phyloP scores from a whole-genome alignment of 2,797 vertebrate genomes.

The Nyctalus aviator region DNA sequence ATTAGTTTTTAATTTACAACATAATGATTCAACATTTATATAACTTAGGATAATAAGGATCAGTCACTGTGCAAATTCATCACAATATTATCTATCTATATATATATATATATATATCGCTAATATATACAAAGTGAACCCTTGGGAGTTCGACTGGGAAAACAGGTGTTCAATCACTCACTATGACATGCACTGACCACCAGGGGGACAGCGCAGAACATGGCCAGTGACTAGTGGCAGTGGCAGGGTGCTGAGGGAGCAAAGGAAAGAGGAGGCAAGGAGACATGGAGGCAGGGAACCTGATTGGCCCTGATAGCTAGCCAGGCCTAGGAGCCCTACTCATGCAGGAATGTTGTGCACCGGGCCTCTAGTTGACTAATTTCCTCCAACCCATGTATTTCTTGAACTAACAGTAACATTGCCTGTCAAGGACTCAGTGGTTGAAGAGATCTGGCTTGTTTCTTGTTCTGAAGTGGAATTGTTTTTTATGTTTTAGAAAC shows the following conservation, averaged over 20 bases:
- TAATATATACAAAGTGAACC: too few relatives aligned
- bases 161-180: too few relatives aligned
- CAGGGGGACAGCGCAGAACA: too few relatives aligned
- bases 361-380: background rate
- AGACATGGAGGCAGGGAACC: too few relatives aligned
- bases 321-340: too few relatives aligned
- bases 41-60: background rate
- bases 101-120: background rate
- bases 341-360: too few relatives aligned
- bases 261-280: too few relatives aligned
- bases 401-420: background rate
- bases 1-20: background rate
- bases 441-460: background rate
- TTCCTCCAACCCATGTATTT: background rate
- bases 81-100: background rate
- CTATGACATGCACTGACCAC: too few relatives aligned
- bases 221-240: rapidly evolving
- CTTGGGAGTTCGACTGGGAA: too few relatives aligned
- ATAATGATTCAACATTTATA: background rate
- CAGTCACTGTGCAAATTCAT: background rate
- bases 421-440: background rate
- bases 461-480: background rate
- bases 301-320: too few relatives aligned
- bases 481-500: slow-evolving; percentile 40
- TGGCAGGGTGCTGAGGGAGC: too few relatives aligned